Percentiles rank a stretch among this genome's conserved stretches.
These are phyloP conservation scores for Aeoliscus strigatus DNA, from an alignment of 2,797 vertebrate genomes.

Conservation along the genomic window DNA sequence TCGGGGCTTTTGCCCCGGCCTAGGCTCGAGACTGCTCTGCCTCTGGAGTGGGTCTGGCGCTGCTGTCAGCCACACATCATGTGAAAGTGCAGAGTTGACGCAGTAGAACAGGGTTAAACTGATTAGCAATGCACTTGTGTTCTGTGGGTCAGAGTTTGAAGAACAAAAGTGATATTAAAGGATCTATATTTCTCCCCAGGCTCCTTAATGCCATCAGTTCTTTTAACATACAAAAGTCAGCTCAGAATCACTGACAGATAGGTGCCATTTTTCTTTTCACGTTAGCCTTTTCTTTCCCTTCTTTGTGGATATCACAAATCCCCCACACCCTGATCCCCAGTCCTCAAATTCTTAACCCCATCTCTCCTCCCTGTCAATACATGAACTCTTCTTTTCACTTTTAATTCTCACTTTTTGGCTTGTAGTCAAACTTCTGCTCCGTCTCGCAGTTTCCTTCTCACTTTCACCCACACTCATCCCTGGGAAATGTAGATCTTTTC, in stretches of 20 bases:
- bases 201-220: constrained; percentile 63
- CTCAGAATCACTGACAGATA: constrained; percentile 64
- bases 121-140: constrained; percentile 78
- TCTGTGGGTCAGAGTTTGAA: constrained; percentile 71
- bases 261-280: constrained; percentile 63
- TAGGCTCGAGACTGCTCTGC: constrained; percentile 60
- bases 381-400: constrained; percentile 66
- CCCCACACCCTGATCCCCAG: constrained; percentile 57
- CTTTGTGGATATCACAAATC: constrained; percentile 63
- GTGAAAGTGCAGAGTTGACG: constrained; percentile 66
- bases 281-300: constrained; percentile 65
- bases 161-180: constrained; percentile 79
- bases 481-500: constrained; percentile 95
- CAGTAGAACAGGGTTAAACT: constrained; percentile 74
- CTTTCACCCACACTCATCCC: constrained; percentile 81
- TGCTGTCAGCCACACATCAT: constrained; percentile 75
- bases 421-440: constrained; percentile 63
- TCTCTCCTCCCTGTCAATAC: constrained; percentile 68
- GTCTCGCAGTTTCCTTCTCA: constrained; percentile 70
- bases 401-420: constrained; percentile 66
- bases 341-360: constrained; percentile 69
- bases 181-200: constrained; percentile 68
- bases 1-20: constrained; percentile 75
- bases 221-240: constrained; percentile 69
- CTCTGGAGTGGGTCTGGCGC: constrained; percentile 71